These are phyloP conservation scores for Paralvinella palmiformis DNA, from an alignment of 1,140 invertebrate species.

Conservation along the genomic window DNA sequence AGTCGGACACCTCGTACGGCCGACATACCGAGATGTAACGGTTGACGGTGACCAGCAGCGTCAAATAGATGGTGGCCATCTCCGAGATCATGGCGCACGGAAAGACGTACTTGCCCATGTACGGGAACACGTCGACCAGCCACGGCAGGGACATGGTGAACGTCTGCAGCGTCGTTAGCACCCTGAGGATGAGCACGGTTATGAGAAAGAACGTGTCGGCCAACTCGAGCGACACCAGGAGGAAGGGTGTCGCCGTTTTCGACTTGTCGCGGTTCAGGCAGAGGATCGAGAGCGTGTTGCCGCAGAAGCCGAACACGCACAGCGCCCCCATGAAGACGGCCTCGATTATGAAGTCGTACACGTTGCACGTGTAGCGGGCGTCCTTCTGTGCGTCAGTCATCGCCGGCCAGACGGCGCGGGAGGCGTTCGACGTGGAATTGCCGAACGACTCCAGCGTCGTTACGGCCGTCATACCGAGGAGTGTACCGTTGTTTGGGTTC, in stretches of 20 bases:
- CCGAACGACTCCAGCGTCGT: no score
- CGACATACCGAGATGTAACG: slow-evolving; percentile 89
- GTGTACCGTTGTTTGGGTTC: no score
- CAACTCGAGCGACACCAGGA: slow-evolving; percentile 84
- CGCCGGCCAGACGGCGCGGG: no score
- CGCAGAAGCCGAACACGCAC: slow-evolving; percentile 72
- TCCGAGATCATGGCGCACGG: slow-evolving; percentile 79
- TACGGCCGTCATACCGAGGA: no score
- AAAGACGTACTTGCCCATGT: slow-evolving; percentile 65
- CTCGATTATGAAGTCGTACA: slow-evolving; percentile 64
- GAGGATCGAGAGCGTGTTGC: slow-evolving; percentile 81
- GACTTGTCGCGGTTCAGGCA: slow-evolving; percentile 55
- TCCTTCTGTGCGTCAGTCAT: no score
- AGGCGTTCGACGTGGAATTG: no score
- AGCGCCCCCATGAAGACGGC: slow-evolving; percentile 70
- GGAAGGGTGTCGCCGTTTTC: slow-evolving; percentile 18
- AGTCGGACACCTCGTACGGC: slow-evolving; percentile 71
- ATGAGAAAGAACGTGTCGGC: slow-evolving; percentile 79
- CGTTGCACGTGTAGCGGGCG: no score
- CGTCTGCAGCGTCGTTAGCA: slow-evolving; percentile 59
- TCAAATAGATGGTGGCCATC: slow-evolving; percentile 85
- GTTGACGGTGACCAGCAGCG: slow-evolving; percentile 84
- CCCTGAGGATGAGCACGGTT: slow-evolving; percentile 78
- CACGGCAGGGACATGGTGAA: slow-evolving; percentile 66
- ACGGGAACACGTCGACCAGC: slow-evolving; percentile 44